Conservation (phyloP, 1,140 invertebrate genomes). For the Ceratina japonica region DNA sequence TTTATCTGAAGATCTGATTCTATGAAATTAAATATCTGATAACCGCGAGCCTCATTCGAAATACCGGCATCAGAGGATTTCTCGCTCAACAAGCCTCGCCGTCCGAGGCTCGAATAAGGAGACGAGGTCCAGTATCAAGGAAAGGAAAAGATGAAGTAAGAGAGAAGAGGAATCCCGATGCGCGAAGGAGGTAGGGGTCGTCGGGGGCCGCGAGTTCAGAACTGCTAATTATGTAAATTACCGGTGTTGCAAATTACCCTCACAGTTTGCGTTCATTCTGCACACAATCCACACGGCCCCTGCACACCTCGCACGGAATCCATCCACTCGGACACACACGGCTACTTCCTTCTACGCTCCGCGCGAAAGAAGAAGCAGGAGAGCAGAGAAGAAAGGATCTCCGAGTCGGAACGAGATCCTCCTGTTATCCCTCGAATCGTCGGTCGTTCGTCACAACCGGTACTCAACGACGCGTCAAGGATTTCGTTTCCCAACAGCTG, state of each 20-base stretch:
- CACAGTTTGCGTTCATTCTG: constrained; percentile 79
- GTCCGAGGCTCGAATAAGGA: not conserved
- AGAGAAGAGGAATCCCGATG: constrained; percentile 1
- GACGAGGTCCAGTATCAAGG: not conserved
- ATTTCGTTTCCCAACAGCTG: too few relatives aligned
- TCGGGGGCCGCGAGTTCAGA: constrained; percentile 72
- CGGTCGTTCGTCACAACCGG: constrained; percentile 60
- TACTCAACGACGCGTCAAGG: constrained; percentile 54
- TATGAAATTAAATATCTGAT: not conserved
- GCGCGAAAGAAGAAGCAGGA: constrained; percentile 14
- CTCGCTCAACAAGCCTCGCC: not conserved
- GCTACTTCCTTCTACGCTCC: constrained; percentile 70
- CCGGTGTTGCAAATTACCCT: constrained; percentile 80
- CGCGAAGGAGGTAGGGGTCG: constrained; percentile 27
- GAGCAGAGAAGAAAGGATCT: constrained; percentile 32
- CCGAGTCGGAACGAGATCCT: constrained; percentile 48
- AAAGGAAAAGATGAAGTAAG: constrained; percentile 9
- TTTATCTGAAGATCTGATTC: not conserved
- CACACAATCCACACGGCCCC: constrained; percentile 76
- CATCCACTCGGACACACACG: constrained; percentile 75
- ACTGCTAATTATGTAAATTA: constrained; percentile 81
- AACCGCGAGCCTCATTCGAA: too few relatives aligned
- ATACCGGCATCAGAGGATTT: not conserved
- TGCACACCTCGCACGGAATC: constrained; percentile 73
- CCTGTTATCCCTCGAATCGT: constrained; percentile 28